Conservation (phyloP, 2,888 invertebrate species). For the Germaria angustata region DNA sequence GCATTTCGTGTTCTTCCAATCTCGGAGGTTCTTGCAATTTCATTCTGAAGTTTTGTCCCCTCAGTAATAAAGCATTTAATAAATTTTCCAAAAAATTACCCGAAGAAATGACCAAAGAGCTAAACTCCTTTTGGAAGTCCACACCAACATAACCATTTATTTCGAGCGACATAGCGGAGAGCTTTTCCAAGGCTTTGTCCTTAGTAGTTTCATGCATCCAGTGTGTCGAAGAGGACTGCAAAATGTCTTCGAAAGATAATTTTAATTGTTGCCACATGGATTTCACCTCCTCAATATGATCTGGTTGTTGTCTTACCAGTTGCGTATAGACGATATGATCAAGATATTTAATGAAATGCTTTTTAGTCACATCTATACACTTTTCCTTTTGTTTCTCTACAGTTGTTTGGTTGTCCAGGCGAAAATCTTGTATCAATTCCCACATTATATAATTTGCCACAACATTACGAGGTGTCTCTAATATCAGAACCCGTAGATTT, state of each 20-base stretch:
- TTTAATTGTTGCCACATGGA: slow-evolving; percentile 73
- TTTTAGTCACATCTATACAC: slow-evolving; percentile 70
- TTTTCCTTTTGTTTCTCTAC: slow-evolving; percentile 67
- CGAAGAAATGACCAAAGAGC: slow-evolving; percentile 70
- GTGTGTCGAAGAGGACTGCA: slow-evolving; percentile 59
- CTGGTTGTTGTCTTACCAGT: slow-evolving; percentile 52
- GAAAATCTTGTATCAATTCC: slow-evolving; percentile 72
- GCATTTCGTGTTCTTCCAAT: slow-evolving; percentile 60
- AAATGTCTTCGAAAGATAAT: slow-evolving; percentile 69
- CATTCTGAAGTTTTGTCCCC: slow-evolving; percentile 68
- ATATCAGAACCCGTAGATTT: slow-evolving; percentile 71
- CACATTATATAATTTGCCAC: slow-evolving; percentile 77
- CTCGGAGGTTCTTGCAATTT: slow-evolving; percentile 68
- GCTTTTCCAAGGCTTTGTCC: slow-evolving; percentile 71
- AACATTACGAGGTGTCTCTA: slow-evolving; percentile 69
- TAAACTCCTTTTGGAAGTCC: slow-evolving; percentile 71
- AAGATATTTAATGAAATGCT: slow-evolving; percentile 72
- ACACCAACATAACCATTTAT: slow-evolving; percentile 69
- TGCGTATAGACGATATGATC: slow-evolving; percentile 73
- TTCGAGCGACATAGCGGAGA: slow-evolving; percentile 72
- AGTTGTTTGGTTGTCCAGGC: slow-evolving; percentile 58
- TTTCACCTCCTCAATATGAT: slow-evolving; percentile 65
- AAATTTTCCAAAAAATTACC: slow-evolving; percentile 74
- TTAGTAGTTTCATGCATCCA: slow-evolving; percentile 72
- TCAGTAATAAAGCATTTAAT: slow-evolving; percentile 69